Evolutionary conservation across 2,888 invertebrate genomes (phyloP), one percentile per base, ranked within the genome.

Genomic region (Hemithea aestivaria): DNA sequence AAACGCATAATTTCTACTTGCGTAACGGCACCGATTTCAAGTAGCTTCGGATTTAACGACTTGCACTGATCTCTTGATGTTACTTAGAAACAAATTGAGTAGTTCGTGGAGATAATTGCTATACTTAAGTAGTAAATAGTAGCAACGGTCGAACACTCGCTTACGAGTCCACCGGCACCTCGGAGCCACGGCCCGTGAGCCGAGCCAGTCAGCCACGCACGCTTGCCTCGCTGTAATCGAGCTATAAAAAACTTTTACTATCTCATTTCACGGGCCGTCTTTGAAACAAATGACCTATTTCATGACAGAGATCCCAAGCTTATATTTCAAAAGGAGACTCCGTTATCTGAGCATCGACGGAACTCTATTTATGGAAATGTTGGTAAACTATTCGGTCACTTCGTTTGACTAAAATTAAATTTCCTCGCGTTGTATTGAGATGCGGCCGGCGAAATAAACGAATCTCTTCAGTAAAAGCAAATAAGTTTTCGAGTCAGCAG

Each of bases 231-330:
- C 58, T 54, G 61, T 62, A 62, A 70, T 70, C 65, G 61, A 57
- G 60, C 58, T 54, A 71, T 80, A 79, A 79, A 63, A 80, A 76
- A 75, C 66, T 76, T 79, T 77, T 73, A 78, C 71, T 75, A 70
- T 72, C 73, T 65, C 65, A 66, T 73, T 72, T 71, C 70, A 76
- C 70, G 73, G 61, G 71, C 63, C 63, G 66, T 61, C 71, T 73
- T 66, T 67, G 65, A 71, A 65, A 72, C 70, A 71, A 75, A 73
- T 64, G 63, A 68, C 62, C 62, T 58, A 58, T 47, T 49, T 39
- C 45, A 41, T 36, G 48, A 45, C 40, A 36, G 38, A 38, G 37
- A 39, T 43, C 39, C 38, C 25, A 11, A 21, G 25, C 65, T 63
- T 42, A 42, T 42, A 29, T 42, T 32, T 62, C 51, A 60, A 66